Evolutionary conservation across 2,797 vertebrate species (phyloP), one percentile per base, ranked within the genome.

Genomic region (Anisognathus igniventris): DNA sequence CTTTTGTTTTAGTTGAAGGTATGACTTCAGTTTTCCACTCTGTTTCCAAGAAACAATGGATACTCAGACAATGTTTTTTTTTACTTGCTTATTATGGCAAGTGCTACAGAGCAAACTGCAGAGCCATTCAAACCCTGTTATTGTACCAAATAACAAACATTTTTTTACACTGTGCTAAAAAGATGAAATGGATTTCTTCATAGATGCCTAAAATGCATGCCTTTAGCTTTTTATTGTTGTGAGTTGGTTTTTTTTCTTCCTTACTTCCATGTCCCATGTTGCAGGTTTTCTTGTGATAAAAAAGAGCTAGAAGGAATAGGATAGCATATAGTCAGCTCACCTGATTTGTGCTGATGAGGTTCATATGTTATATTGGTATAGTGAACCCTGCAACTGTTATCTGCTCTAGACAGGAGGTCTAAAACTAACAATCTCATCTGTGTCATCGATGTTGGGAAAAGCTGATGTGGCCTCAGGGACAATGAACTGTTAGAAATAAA

Each of bases 111-210:
- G 39, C 28, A 89, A 93, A 86, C 47, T 50, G 62, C 76, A 84
- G 24, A 88, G 33, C 70, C 76, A 78, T 94, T 96, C 92, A 96
- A 95, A 92, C 35, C n/a, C 9, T 94, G 71, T 86, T 80, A 88
- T 64, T 48, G 4, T 56, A 83, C 37, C 84, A 90, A 56, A 92
- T 53, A 92, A 53, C 39, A 90, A 87, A 88, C 93, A 87, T 82
- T 95, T 84, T 40, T 96, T 95, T 85, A 50, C 33, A 48, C 57
- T 72, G 37, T 75, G 57, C 35, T 97, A 88, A 94, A 54, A 90
- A 92, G 64, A 86, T 56, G 42, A 44, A 81, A 74, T 57, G 54
- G 37, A 48, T 31, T 47, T 74, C 73, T 92, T 93, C 70, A 44
- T 4, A 67, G 65, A 73, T 21, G 35, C 24, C 51, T 80, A 89